A percentile compares a stretch with the other conserved stretches of the same genome.
Evolutionary conservation across 2,113 vertebrate genomes (phyloP).

Genomic region (Tetrax tetrax): DNA sequence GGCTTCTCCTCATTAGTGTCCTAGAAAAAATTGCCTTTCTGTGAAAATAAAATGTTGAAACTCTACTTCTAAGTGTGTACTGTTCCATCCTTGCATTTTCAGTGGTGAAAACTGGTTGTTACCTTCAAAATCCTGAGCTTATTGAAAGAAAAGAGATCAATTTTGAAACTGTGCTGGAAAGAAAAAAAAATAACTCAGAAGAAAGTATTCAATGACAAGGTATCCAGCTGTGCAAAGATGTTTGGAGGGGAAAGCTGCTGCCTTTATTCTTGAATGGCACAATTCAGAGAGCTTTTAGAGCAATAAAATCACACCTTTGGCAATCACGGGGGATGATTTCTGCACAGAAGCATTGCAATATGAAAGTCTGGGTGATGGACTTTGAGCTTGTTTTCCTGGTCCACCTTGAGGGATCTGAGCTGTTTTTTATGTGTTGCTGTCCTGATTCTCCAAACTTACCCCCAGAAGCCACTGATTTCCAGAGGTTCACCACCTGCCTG

Average conservation of each 20-base stretch:
- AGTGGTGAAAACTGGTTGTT: slow-evolving; percentile 52
- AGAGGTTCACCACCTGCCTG: background rate
- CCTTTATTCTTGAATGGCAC: slow-evolving; percentile 64
- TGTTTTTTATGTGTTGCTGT: slow-evolving; percentile 3
- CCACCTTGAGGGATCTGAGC: slow-evolving; percentile 18
- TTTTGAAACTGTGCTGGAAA: slow-evolving; percentile 55
- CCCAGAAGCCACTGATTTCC: background rate
- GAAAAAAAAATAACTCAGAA: background rate
- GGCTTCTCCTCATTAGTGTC: slow-evolving; percentile 38
- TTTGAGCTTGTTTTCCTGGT: slow-evolving; percentile 32
- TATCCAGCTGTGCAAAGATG: slow-evolving; percentile 58
- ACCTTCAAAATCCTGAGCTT: slow-evolving; percentile 48
- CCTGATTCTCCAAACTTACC: background rate
- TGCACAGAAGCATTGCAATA: background rate
- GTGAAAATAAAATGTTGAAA: slow-evolving; percentile 41
- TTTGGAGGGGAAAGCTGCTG: slow-evolving; percentile 39
- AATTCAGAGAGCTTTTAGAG: slow-evolving; percentile 67
- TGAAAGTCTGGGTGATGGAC: slow-evolving; percentile 6
- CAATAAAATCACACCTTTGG: slow-evolving; percentile 61
- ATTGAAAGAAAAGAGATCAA: slow-evolving; percentile 55
- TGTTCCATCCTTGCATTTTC: slow-evolving; percentile 57
- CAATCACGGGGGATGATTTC: slow-evolving; percentile 54
- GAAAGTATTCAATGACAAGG: slow-evolving; percentile 50
- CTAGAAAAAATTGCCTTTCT: slow-evolving; percentile 10
- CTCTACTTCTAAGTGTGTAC: background rate